Conservation (phyloP, 2,888 invertebrate genomes). For the Scaptomyza parva region DNA sequence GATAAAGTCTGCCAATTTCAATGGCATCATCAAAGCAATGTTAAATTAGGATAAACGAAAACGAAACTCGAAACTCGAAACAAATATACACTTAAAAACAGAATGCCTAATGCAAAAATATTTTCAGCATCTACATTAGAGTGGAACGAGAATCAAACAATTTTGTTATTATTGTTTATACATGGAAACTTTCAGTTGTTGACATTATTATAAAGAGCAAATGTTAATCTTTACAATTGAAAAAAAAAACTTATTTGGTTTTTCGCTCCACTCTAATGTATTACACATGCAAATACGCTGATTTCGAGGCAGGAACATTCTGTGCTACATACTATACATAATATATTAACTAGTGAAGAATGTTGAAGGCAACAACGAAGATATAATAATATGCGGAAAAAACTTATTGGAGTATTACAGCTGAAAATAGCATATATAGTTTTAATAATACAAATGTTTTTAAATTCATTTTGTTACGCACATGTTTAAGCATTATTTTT, state of each 20-base stretch:
- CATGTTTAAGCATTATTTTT: constrained; percentile 69
- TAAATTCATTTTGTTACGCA: constrained; percentile 68
- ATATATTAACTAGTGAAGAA: constrained; percentile 14
- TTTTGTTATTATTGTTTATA: neutral
- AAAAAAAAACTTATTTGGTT: neutral
- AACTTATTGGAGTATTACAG: constrained; percentile 34
- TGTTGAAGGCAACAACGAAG: constrained; percentile 66
- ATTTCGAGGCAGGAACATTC: neutral
- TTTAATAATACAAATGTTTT: constrained; percentile 46
- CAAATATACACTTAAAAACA: constrained; percentile 22
- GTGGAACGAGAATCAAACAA: neutral
- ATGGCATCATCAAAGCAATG: constrained; percentile 62
- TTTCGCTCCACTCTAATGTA: neutral
- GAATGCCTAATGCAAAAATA: neutral
- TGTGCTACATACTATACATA: constrained; percentile 1
- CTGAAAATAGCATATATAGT: constrained; percentile 9
- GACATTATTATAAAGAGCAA: too few relatives aligned
- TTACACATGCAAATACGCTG: neutral
- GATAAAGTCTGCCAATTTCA: constrained; percentile 11
- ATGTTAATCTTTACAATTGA: too few relatives aligned
- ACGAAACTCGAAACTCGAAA: constrained; percentile 29
- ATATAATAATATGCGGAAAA: constrained; percentile 28
- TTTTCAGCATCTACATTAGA: neutral
- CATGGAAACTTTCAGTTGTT: too few relatives aligned
- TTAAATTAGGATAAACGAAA: constrained; percentile 57